These are phyloP conservation scores for Spea multiplicata DNA, from an alignment of 2,113 vertebrate species.

Conservation along the genomic window DNA sequence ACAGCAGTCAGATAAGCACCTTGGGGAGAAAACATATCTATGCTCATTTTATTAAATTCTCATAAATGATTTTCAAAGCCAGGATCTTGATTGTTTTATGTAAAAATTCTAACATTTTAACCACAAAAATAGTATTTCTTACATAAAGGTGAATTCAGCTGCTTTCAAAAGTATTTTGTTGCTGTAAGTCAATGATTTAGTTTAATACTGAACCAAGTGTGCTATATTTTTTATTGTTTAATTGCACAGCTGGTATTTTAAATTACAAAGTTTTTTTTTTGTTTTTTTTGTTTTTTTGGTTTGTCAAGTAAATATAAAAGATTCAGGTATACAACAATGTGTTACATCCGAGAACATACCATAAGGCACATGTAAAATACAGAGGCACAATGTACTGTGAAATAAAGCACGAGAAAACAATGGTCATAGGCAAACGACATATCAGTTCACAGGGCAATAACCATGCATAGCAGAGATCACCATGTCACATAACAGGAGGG, in stretches of 20 bases:
- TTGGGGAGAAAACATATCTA: conserved; percentile 19
- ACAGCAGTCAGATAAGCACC: conserved; percentile 23
- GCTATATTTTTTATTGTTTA: not conserved
- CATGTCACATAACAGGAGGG: no score
- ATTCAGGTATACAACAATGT: no score
- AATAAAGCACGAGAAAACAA: no score
- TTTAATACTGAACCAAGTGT: not conserved
- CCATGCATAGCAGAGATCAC: no score
- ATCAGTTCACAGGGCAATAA: no score
- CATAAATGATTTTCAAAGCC: conserved; percentile 42
- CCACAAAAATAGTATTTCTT: conserved; percentile 24
- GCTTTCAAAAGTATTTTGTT: conserved; percentile 7
- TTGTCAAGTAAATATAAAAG: no score
- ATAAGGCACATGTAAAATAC: no score
- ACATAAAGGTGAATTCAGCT: conserved; percentile 11
- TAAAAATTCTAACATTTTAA: conserved; percentile 19
- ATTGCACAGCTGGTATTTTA: conserved; percentile 24
- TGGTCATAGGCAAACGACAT: no score
- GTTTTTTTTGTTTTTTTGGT: no score
- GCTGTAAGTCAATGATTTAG: not conserved
- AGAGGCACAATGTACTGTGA: no score
- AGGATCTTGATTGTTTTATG: conserved; percentile 36
- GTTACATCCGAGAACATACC: no score
- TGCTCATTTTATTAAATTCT: conserved; percentile 19
- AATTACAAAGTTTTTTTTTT: not conserved